A percentile compares a stretch with the other conserved stretches of the same genome.
These are phyloP conservation scores for Acrobasis suavella DNA, from an alignment of 2,888 invertebrate species.

Conservation along the genomic window DNA sequence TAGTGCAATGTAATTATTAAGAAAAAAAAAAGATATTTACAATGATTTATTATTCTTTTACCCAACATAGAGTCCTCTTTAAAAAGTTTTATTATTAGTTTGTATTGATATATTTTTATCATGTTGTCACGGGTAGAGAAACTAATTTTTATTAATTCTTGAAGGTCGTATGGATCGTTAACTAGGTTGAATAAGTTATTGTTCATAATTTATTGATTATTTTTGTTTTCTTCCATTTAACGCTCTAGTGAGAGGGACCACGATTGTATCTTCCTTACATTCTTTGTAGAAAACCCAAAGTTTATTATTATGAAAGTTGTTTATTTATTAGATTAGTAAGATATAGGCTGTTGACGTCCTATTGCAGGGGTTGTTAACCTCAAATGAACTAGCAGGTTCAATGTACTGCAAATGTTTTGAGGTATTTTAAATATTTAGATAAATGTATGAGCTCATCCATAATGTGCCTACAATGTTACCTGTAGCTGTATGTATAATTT, in stretches of 20 bases:
- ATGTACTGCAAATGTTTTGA: constrained; percentile 24
- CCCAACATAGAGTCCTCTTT: constrained; percentile 17
- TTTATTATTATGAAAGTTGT: constrained; percentile 68
- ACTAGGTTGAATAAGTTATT: constrained; percentile 43
- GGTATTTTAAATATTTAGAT: constrained; percentile 42
- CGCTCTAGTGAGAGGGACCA: constrained; percentile 60
- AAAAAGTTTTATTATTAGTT: constrained; percentile 26
- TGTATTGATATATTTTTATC: constrained; percentile 25
- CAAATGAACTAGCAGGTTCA: constrained; percentile 4
- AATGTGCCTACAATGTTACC: constrained; percentile 82
- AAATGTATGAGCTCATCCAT: constrained; percentile 69
- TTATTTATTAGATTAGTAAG: constrained; percentile 67
- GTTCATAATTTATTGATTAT: constrained; percentile 56
- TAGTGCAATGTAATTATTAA: constrained; percentile 76
- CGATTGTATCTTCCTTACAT: constrained; percentile 72
- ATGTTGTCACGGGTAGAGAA: constrained; percentile 38
- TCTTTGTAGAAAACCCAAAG: constrained; percentile 74
- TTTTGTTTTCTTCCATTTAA: constrained; percentile 46
- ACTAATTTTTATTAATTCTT: constrained; percentile 31
- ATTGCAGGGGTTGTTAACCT: neutral
- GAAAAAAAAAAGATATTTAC: constrained; percentile 56
- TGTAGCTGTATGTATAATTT: constrained; percentile 72
- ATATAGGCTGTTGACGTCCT: constrained; percentile 18
- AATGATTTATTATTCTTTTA: constrained; percentile 37
- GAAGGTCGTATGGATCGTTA: constrained; percentile 26